phyloP scores from a whole-genome alignment of 2,113 vertebrate genomes.

The Pelusios castaneus region DNA sequence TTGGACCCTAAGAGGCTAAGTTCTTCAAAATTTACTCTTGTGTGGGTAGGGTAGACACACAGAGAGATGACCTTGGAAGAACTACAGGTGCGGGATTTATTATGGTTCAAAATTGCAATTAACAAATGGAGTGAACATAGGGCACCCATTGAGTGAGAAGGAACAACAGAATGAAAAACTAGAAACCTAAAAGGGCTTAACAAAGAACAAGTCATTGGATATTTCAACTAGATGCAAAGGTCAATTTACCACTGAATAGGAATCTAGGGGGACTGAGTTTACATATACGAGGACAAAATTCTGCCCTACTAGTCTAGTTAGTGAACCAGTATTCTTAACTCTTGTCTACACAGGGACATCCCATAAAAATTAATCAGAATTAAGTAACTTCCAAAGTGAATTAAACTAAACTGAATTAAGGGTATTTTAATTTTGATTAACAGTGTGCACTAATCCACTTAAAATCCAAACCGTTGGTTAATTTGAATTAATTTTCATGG shows the following conservation, averaged over 20 bases:
- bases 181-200: background rate
- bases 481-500: background rate
- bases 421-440: background rate
- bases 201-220: background rate
- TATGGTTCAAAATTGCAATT: background rate
- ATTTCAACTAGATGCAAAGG: background rate
- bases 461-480: background rate
- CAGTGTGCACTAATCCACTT: background rate
- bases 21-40: slow-evolving; percentile 48
- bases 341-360: background rate
- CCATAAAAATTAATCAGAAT: background rate
- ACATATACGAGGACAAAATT: background rate
- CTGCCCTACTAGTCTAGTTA: background rate
- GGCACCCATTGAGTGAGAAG: background rate
- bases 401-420: background rate
- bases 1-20: slow-evolving; percentile 50
- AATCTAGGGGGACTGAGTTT: background rate
- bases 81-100: background rate
- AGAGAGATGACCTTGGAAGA: background rate
- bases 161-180: background rate
- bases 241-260: background rate
- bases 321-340: background rate
- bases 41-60: slow-evolving; percentile 41
- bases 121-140: background rate
- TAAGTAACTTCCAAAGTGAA: background rate